phyloP scores from a whole-genome alignment of 35 echinoderm and acorn worm species.

The Acanthaster planci region DNA sequence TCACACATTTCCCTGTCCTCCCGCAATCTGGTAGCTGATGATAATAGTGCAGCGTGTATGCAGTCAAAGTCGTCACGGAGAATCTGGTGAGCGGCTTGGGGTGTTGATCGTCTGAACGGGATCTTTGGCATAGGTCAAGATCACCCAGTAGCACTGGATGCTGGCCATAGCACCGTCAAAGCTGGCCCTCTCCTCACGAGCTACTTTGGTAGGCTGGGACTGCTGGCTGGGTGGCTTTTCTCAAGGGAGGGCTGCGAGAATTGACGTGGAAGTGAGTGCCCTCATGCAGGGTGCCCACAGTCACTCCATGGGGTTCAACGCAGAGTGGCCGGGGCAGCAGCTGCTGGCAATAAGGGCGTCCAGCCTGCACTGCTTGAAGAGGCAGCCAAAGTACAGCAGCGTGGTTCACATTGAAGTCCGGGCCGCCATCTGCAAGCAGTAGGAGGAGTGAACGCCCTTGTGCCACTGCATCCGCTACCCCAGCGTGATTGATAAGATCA shows the following conservation, averaged over 20 bases:
- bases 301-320: constrained; percentile 42
- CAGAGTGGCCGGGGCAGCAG: constrained; percentile 57
- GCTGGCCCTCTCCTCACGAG: constrained; percentile 18
- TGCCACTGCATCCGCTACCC: background rate
- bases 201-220: background rate
- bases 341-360: constrained; percentile 35
- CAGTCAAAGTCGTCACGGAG: background rate
- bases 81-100: background rate
- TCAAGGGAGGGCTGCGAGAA: constrained; percentile 21
- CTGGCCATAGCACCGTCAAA: constrained; percentile 39
- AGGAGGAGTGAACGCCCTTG: constrained; percentile 11
- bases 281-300: constrained; percentile 42
- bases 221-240: constrained; percentile 38
- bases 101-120: background rate
- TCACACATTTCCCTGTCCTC: background rate
- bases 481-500: constrained; percentile 3
- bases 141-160: constrained; percentile 9
- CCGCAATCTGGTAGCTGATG: constrained; percentile 11
- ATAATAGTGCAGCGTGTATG: background rate
- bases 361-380: constrained; percentile 47
- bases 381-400: constrained; percentile 31
- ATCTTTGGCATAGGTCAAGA: background rate
- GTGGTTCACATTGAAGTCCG: constrained; percentile 68
- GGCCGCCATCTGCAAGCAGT: constrained; percentile 37
- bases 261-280: constrained; percentile 19